These are phyloP conservation scores for Micromesistius poutassou DNA, from an alignment of 2,797 vertebrate species.

Conservation along the genomic window DNA sequence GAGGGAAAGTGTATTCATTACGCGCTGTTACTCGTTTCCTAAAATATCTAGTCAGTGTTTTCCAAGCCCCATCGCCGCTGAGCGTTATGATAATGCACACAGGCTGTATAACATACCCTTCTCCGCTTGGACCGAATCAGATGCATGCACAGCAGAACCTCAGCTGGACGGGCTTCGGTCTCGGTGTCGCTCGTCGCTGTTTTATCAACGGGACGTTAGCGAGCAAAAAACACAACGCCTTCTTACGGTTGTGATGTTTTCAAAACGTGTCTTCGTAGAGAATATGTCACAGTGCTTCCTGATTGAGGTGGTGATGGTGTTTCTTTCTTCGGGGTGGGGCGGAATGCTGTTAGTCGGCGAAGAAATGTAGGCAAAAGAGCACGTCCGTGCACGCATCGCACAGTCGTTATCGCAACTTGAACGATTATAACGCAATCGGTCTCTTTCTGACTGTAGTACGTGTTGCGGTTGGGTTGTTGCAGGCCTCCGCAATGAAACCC, in stretches of 20 bases:
- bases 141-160: constrained; percentile 67
- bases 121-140: constrained; percentile 56
- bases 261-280: constrained; percentile 32
- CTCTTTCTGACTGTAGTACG: background rate
- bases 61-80: too few species aligned
- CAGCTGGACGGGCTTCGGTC: constrained; percentile 39
- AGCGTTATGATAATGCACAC: background rate
- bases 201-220: too few species aligned
- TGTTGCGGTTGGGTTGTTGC: background rate
- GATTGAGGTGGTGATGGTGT: constrained; percentile 62
- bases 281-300: constrained; percentile 69
- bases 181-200: too few species aligned
- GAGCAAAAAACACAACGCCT: background rate
- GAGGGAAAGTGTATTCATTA: too few species aligned
- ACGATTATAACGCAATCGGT: background rate
- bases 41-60: too few species aligned
- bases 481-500: background rate
- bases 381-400: constrained; percentile 46
- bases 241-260: constrained; percentile 23
- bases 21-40: too few species aligned
- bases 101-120: constrained; percentile 56
- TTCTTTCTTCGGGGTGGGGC: constrained; percentile 74
- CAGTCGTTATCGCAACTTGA: too few species aligned
- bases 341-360: constrained; percentile 52
- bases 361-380: constrained; percentile 51